Percentiles rank a stretch among this genome's conserved stretches.
Conservation (phyloP, 2,797 vertebrate species). For the Argyrosomus regius region DNA sequence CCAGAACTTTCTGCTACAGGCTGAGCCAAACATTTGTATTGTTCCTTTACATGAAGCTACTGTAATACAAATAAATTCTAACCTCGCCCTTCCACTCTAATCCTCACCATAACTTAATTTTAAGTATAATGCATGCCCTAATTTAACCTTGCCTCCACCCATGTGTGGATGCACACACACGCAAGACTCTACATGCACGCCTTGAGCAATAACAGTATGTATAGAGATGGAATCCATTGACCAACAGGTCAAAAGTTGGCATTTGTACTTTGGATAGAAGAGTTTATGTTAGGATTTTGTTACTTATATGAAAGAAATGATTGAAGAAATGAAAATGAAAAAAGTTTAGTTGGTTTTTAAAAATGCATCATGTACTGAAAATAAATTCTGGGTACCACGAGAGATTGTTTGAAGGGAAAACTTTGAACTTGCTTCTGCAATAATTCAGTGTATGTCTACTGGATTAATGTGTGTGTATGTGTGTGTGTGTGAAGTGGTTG, state of each 20-base stretch:
- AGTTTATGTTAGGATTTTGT: slow-evolving; percentile 37
- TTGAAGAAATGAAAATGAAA: background rate
- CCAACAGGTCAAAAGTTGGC: slow-evolving; percentile 51
- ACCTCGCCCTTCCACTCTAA: slow-evolving; percentile 3
- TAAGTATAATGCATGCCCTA: slow-evolving; percentile 3
- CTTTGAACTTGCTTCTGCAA: slow-evolving; percentile 54
- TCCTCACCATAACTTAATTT: slow-evolving; percentile 21
- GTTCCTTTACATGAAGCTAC: slow-evolving; percentile 6
- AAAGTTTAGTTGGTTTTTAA: background rate
- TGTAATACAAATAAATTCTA: background rate
- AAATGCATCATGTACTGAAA: slow-evolving; percentile 12
- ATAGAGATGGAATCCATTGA: slow-evolving; percentile 37
- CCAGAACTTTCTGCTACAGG: background rate
- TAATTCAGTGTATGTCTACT: slow-evolving; percentile 28
- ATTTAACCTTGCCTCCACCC: slow-evolving; percentile 4
- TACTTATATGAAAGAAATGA: slow-evolving; percentile 6
- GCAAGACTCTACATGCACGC: background rate
- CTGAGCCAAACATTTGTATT: slow-evolving; percentile 7
- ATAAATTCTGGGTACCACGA: background rate
- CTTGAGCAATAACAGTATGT: slow-evolving; percentile 40
- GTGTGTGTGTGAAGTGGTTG: slow-evolving; percentile 19
- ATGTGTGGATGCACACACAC: background rate
- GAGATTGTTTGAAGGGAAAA: slow-evolving; percentile 26
- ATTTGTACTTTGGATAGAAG: slow-evolving; percentile 34
- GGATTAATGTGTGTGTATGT: slow-evolving; percentile 1